These are phyloP conservation scores for Catocala fraxini DNA, from an alignment of 2,888 invertebrate genomes.

Conservation along the genomic window DNA sequence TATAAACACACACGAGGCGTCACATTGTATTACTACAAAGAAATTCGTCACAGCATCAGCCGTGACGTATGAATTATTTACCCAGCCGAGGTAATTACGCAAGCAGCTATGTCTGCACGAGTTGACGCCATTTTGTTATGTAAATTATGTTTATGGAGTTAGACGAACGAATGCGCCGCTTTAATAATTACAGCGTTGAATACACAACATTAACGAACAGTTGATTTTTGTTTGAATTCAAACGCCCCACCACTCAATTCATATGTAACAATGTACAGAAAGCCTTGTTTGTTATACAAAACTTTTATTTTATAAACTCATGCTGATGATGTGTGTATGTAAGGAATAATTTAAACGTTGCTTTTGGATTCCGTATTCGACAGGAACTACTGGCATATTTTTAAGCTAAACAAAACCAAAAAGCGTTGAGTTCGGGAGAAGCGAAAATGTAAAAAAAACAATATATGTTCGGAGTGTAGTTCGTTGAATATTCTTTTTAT, in stretches of 20 bases:
- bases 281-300: constrained; percentile 24
- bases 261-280: constrained; percentile 22
- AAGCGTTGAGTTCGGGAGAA: background rate
- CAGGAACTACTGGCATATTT: constrained; percentile 11
- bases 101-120: constrained; percentile 22
- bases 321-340: constrained; percentile 10
- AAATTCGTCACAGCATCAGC: constrained; percentile 3
- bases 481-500: constrained; percentile 7
- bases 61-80: constrained; percentile 20
- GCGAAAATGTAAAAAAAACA: background rate
- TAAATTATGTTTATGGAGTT: constrained; percentile 34
- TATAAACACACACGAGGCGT: background rate
- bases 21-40: constrained; percentile 1
- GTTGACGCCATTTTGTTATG: constrained; percentile 26
- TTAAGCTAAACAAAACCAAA: constrained; percentile 9
- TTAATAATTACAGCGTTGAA: constrained; percentile 25
- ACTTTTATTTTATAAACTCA: constrained; percentile 21
- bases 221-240: constrained; percentile 29
- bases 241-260: constrained; percentile 19
- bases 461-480: constrained; percentile 2
- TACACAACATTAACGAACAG: constrained; percentile 20
- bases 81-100: constrained; percentile 18
- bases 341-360: constrained; percentile 11
- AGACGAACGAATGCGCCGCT: constrained; percentile 25
- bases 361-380: constrained; percentile 9